Evolutionary conservation across 2,888 invertebrate species (phyloP), one percentile per base, ranked within the genome.

Genomic region (Ophioninae sp.): DNA sequence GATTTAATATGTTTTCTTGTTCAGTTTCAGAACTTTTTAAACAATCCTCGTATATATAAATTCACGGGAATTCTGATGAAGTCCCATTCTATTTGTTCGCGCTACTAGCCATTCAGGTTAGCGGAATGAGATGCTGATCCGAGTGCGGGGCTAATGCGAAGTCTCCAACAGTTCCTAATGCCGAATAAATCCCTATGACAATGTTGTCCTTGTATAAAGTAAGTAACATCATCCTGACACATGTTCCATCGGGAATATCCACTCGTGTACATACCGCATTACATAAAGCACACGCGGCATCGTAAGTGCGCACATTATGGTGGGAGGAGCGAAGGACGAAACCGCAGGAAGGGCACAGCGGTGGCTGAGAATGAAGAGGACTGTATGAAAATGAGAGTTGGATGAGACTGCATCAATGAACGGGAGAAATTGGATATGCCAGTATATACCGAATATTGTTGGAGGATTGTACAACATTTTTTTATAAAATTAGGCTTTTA

Each of bases 171-270:
- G 56, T 64, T 80, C 39, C 68, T 56, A 68, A 77, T 72, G 67
- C 67, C 67, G 61, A 59, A 64, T 64, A 41, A n/a, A 41, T 57
- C 73, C 37, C 65, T 56, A 30, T 30, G 10, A 67, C 68, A 80
- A 78, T 82, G 81, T 82, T 82, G 64, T 69, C 77, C 73, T 77
- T 69, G 80, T 44, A 78, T 69, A 59, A 73, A 13, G 39, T 50
- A 50, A 41, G 10, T 44, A 39, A 20, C 61, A 57, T 73, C 39
- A 73, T 68, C 62, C 44, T 61, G 67, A 68, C 59, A 77, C 73
- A 67, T 69, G 69, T 68, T 69, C 78, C 23, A 44, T 30, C 21
- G 37, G 37, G 44, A 37, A 69, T 76, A 76, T 21, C 41, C 73
- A 57, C 10, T 23, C 56, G 7, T n/a, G 56, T n/a, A 23, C n/a